Base-by-base conservation (phyloP, 2,113 vertebrate species). In the Chaetura pelagica region DNA sequence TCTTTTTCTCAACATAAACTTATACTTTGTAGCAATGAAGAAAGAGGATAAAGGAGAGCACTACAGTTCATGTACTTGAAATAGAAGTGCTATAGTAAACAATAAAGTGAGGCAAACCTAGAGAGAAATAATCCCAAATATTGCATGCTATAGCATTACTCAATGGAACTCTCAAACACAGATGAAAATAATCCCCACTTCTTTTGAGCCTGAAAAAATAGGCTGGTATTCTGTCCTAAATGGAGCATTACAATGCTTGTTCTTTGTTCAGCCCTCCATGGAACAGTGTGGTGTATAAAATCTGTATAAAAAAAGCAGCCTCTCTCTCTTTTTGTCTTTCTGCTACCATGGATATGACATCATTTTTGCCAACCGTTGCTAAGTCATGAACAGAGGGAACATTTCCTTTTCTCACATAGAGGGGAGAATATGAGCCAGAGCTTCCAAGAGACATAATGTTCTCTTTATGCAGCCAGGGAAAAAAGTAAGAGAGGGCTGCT, bases 261-360 rank as follows among this genome's bases (percentile, higher is more conserved):
- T 71, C 84, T 96, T 95, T 59, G 46, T 94, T 89, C 68, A 87
- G 46, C 17, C 57, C 71, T 82, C 72, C 81, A 87, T 32, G 74
- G 89, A 90, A 87, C 9, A 91, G 51, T 19, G 72, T 59, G 34
- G 54, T 61, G 30, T 15, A 44, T 71, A 87, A 94, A 87, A 89
- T 34, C 54, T 29, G 14, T 30, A 74, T 94, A n/a, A 87, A 95
- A 95, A 94, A 95, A 67, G 61, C 84, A 51, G 38, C 66, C 20
- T 49, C 54, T 84, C 57, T 57, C 79, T 63, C 61, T 62, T n/a
- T 94, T 93, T 81, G 77, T 95, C 76, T 83, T 71, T 73, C 91
- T 95, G 96, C 95, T 97, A 75, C 97, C 97, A 97, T 97, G 97
- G 97, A 96, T 95, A 97, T 97, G 88, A 93, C 91, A 93, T 94